Base-by-base conservation (phyloP, 2,797 vertebrate species). In the Chiropotes sagulatus region DNA sequence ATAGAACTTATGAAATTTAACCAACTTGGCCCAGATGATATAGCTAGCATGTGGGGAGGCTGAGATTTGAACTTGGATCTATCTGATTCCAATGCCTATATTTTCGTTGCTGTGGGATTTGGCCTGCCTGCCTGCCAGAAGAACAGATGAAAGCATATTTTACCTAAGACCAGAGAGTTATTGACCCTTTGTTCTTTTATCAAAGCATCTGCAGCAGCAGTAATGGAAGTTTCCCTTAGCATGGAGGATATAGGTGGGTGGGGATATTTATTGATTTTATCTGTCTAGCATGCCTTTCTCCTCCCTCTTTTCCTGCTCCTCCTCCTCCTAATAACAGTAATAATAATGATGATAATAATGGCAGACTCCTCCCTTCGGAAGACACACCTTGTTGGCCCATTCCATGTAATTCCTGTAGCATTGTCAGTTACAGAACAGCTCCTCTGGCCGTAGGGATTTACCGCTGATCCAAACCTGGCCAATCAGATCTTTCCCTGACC, bases 1-100 rank as follows among this genome's bases (percentile, higher is more conserved):
- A 54, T 17, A 20, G 83, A 96, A 78, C 94, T 96, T 80, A 22
- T 67, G 79, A 94, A 93, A 96, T 97, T 90, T 96, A 92, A 97
- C 82, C n/a, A 94, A 90, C 39, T 24, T 95, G 28, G 61, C 76
- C 78, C 75, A 61, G 96, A 94, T 95, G 85, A 92, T 48, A 48
- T 2, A 82, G 76, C 82, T 33, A 86, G 44, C 75, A 75, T 70
- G 26, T 50, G 39, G 30, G 11, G 39, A 39, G 39, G 75, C 58
- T 73, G 84, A 87, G 82, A 81, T 94, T 93, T 96, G 93, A 93
- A 92, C 79, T 91, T 81, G 48, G 61, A 86, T 88, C 88, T 84
- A 33, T 33, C 33, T n/a, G 76, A 82, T 61, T 96, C 19, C 48
- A 87, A 54, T 87, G 76, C 61, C 4, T 75, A 19, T 39, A 39